These are phyloP conservation scores for Patiria pectinifera DNA, from an alignment of 53 echinoderm and acorn worm species.

Conservation along the genomic window DNA sequence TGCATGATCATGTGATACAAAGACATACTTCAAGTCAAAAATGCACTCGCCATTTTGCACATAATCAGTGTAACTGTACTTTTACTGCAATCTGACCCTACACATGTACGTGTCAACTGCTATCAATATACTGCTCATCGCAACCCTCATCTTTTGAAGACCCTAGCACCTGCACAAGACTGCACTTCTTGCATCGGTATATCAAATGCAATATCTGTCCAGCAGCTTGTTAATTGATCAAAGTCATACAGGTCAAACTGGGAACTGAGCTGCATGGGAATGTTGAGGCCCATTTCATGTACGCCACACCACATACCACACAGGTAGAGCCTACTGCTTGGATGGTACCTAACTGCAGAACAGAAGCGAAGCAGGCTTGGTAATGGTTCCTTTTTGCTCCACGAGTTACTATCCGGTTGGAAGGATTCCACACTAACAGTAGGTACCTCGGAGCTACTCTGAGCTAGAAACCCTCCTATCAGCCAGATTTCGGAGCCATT, in stretches of 20 bases:
- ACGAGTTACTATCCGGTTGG: slow-evolving; percentile 64
- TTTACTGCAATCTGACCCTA: no score
- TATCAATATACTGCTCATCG: no score
- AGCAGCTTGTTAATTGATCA: slow-evolving; percentile 53
- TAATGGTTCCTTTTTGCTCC: slow-evolving; percentile 62
- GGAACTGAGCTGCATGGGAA: slow-evolving; percentile 72
- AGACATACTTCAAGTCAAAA: no score
- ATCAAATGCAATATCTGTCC: slow-evolving; percentile 74
- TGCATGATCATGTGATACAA: no score
- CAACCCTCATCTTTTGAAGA: slow-evolving; percentile 51
- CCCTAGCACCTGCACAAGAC: slow-evolving; percentile 68
- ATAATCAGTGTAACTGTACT: no score
- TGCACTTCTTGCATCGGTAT: slow-evolving; percentile 77
- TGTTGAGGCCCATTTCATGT: slow-evolving; percentile 77
- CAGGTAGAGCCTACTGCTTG: slow-evolving; percentile 68
- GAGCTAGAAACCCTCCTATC: slow-evolving; percentile 77
- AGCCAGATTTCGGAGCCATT: slow-evolving; percentile 79
- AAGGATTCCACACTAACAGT: slow-evolving; percentile 75
- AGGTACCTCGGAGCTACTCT: slow-evolving; percentile 68
- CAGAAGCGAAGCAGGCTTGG: slow-evolving; percentile 75
- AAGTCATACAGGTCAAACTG: slow-evolving; percentile 80
- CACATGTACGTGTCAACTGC: no score
- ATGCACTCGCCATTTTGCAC: no score
- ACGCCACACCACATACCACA: slow-evolving; percentile 86
- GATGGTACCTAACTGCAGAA: slow-evolving; percentile 62